Evolutionary conservation across 1,140 invertebrate species (phyloP).

Genomic region (Conopomorpha cramerella): DNA sequence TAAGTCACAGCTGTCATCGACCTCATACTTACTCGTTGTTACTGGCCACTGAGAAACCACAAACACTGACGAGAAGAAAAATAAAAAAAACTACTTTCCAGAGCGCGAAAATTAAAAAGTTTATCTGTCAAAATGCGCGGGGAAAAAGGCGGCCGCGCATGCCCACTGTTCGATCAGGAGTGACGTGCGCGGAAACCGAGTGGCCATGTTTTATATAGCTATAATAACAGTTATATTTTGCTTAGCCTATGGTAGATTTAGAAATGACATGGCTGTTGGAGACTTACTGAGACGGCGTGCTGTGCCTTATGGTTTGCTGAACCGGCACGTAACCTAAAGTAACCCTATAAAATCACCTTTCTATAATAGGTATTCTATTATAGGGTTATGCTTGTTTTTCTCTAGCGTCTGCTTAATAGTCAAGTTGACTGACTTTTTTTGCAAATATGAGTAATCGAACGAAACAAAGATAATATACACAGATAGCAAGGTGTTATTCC

Average conservation of each 20-base stretch:
- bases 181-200: conserved; percentile 43
- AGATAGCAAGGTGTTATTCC: too few species aligned
- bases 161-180: conserved; percentile 26
- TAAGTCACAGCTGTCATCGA: background rate
- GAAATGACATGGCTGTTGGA: conserved; percentile 11
- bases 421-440: too few species aligned
- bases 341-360: too few species aligned
- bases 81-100: conserved; percentile 16
- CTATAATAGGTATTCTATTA: too few species aligned
- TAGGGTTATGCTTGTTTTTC: too few species aligned
- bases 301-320: too few species aligned
- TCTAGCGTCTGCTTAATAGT: too few species aligned
- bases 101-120: conserved; percentile 1
- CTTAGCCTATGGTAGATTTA: conserved; percentile 16
- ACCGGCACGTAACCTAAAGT: too few species aligned
- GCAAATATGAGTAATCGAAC: too few species aligned
- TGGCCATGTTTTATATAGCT: conserved; percentile 33
- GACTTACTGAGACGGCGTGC: background rate
- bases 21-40: background rate
- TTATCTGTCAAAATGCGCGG: conserved; percentile 25
- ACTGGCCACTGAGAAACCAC: conserved; percentile 12
- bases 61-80: conserved; percentile 22
- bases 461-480: too few species aligned
- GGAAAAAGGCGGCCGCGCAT: conserved; percentile 25
- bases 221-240: conserved; percentile 50